phyloP scores from a whole-genome alignment of 2,888 invertebrate genomes.

The Pardosa pseudoannulata region DNA sequence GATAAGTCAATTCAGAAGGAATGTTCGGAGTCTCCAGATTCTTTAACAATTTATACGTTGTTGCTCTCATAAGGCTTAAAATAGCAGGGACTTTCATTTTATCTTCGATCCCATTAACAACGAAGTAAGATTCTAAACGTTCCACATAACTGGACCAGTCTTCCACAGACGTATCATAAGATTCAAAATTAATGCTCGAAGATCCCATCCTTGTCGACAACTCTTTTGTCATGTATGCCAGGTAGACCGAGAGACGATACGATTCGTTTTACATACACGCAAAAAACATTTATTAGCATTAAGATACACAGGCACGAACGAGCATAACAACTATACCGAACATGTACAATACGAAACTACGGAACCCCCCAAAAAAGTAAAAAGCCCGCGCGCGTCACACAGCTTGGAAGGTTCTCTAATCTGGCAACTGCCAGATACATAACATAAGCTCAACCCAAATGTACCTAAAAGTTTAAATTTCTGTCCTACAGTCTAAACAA shows the following conservation, averaged over 20 bases:
- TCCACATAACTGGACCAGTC: conserved; percentile 52
- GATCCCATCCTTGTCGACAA: conserved; percentile 48
- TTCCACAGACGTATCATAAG: conserved; percentile 50
- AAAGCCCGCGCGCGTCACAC: conserved; percentile 32
- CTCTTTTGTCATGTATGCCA: conserved; percentile 32
- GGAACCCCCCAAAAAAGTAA: too few relatives aligned
- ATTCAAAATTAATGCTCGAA: conserved; percentile 53
- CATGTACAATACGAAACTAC: too few relatives aligned
- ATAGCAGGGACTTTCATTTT: conserved; percentile 39
- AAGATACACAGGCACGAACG: conserved; percentile 38
- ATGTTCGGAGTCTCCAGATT: conserved; percentile 49
- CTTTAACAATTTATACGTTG: conserved; percentile 55
- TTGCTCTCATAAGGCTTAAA: conserved; percentile 50
- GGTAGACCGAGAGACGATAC: conserved; percentile 46
- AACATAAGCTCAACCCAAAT: too few relatives aligned
- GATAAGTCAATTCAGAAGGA: conserved; percentile 52
- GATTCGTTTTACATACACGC: conserved; percentile 40
- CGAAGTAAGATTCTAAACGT: conserved; percentile 52
- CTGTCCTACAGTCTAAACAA: too few relatives aligned
- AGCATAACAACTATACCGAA: conserved; percentile 22
- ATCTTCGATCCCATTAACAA: conserved; percentile 55
- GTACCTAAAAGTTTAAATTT: too few relatives aligned
- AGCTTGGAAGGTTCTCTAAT: conserved; percentile 40
- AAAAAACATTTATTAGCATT: too few relatives aligned
- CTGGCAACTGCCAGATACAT: conserved; percentile 51